Conservation (phyloP, 2,113 vertebrate species). For the Malurus alboscapulatus region DNA sequence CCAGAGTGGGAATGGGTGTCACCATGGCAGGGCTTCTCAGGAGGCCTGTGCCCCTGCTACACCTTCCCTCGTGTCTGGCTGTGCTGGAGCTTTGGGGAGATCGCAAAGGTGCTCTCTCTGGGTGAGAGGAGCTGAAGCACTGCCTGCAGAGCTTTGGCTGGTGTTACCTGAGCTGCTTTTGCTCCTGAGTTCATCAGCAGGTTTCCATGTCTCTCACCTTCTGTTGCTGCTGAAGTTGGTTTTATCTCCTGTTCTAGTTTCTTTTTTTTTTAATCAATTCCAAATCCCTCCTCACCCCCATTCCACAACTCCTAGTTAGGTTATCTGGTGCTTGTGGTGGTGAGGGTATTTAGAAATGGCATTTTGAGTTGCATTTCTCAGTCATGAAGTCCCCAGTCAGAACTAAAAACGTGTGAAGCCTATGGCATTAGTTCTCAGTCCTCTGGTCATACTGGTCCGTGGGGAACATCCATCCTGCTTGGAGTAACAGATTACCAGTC, state of each 20-base stretch:
- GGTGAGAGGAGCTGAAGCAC: neutral
- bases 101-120: neutral
- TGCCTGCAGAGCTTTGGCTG: neutral
- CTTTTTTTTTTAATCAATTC: neutral
- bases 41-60: neutral
- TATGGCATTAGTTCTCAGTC: neutral
- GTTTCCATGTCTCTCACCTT: neutral
- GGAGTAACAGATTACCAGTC: neutral
- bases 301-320: neutral
- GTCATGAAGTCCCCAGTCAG: neutral
- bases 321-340: neutral
- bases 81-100: neutral
- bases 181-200: neutral
- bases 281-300: neutral
- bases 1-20: neutral
- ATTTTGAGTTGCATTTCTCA: neutral
- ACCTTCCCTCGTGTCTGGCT: neutral
- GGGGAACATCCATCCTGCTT: neutral
- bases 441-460: neutral
- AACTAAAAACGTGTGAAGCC: neutral
- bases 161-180: neutral
- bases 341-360: neutral
- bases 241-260: neutral
- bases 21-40: neutral
- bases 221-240: neutral